Percentiles rank a stretch among this genome's conserved stretches.
Conservation (phyloP, 2,888 invertebrate species). For the Diarsia rubi region DNA sequence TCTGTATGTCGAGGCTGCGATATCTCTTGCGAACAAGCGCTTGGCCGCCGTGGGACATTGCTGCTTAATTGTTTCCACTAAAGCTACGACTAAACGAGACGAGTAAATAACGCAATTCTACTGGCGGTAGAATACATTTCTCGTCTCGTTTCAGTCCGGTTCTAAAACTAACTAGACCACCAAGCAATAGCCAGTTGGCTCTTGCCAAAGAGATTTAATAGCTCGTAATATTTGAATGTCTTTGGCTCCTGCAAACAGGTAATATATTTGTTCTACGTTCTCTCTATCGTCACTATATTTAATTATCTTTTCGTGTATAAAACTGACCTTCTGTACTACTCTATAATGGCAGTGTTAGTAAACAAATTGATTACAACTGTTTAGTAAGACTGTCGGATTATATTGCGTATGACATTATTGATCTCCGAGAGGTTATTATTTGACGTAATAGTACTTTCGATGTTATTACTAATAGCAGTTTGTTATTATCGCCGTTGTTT, state of each 20-base stretch:
- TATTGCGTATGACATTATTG: neutral
- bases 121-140: too few species aligned
- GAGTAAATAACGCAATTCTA: too few species aligned
- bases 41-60: too few species aligned
- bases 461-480: neutral
- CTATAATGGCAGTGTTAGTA: constrained; percentile 14
- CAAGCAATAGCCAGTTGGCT: neutral
- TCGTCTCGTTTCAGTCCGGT: too few species aligned
- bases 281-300: neutral
- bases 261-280: too few species aligned
- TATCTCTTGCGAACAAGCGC: too few species aligned
- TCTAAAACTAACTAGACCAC: neutral
- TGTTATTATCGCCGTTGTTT: constrained; percentile 2
- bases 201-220: neutral
- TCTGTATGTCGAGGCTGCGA: too few species aligned
- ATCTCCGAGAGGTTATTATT: constrained; percentile 14
- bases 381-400: constrained; percentile 5
- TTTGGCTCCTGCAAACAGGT: too few species aligned
- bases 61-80: too few species aligned
- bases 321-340: neutral
- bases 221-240: too few species aligned
- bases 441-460: constrained; percentile 21
- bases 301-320: neutral
- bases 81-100: too few species aligned
- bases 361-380: constrained; percentile 24